A percentile compares a stretch with the other conserved stretches of the same genome.
Evolutionary conservation across 64 coral and sea anemone genomes (phyloP).

Genomic region (Pachyseris speciosa): DNA sequence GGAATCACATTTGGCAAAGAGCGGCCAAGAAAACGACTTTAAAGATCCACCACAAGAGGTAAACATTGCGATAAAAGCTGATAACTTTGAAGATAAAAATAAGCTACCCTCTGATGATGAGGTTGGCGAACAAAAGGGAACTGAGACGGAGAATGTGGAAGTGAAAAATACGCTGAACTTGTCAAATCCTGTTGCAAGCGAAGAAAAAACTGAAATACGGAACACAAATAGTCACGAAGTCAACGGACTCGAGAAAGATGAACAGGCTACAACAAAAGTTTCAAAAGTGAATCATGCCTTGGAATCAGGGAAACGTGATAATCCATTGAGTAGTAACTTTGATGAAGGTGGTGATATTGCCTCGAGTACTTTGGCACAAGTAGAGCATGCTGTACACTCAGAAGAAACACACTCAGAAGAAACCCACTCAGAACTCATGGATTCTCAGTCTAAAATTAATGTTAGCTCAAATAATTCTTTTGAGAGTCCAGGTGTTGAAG

Average conservation of each 20-base stretch:
- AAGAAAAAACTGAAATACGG: background rate
- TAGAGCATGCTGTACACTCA: background rate
- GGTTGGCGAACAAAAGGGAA: background rate
- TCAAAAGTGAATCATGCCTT: background rate
- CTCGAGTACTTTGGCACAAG: background rate
- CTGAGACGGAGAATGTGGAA: background rate
- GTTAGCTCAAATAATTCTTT: background rate
- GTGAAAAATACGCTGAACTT: background rate
- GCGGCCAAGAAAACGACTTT: background rate
- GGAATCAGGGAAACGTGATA: background rate
- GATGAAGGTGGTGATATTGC: background rate
- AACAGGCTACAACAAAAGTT: background rate
- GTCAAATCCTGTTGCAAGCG: background rate
- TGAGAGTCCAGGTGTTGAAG: background rate
- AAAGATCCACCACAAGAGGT: background rate
- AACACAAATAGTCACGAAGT: background rate
- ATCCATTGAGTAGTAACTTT: background rate
- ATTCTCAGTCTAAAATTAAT: background rate
- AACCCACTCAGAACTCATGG: background rate
- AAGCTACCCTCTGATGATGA: background rate
- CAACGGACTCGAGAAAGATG: background rate
- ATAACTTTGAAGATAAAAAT: background rate
- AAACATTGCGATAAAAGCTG: background rate
- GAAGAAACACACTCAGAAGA: background rate
- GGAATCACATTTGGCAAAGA: background rate